Evolutionary conservation across 1,140 invertebrate genomes (phyloP).

Genomic region (Neodiprion virginianus): DNA sequence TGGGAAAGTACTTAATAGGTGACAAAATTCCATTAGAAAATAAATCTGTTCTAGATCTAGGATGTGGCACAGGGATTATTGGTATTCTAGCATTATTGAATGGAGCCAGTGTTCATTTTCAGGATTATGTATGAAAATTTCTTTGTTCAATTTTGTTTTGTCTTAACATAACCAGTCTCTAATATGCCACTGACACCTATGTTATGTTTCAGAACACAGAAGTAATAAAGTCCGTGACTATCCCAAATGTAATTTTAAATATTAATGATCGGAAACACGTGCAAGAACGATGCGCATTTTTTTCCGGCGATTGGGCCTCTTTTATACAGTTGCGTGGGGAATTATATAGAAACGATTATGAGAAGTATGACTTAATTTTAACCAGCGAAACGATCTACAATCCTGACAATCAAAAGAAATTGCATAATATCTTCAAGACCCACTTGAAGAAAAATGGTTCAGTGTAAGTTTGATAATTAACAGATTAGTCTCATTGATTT

Average conservation of each 20-base stretch:
- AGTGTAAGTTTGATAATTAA: constrained; percentile 47
- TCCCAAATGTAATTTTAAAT: constrained; percentile 82
- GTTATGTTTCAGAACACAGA: constrained; percentile 74
- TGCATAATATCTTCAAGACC: constrained; percentile 73
- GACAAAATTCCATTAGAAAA: constrained; percentile 58
- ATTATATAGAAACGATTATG: constrained; percentile 38
- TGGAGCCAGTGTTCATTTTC: constrained; percentile 76
- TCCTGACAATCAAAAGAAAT: constrained; percentile 76
- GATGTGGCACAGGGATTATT: constrained; percentile 85
- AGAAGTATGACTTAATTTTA: constrained; percentile 83
- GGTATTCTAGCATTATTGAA: constrained; percentile 75
- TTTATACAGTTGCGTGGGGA: constrained; percentile 62
- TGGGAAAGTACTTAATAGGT: constrained; percentile 69
- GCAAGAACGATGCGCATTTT: constrained; percentile 69
- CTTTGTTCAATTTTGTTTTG: constrained; percentile 8
- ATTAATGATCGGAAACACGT: constrained; percentile 57
- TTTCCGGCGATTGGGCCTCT: constrained; percentile 81
- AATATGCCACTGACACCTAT: constrained; percentile 27
- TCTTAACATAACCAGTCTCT: not conserved
- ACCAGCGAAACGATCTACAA: constrained; percentile 94
- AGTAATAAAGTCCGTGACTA: constrained; percentile 75
- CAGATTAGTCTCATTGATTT: constrained; percentile 49
- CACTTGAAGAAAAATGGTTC: constrained; percentile 71
- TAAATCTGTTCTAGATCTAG: constrained; percentile 78
- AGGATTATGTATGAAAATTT: constrained; percentile 83